These are phyloP conservation scores for Pardosa pseudoannulata DNA, from an alignment of 2,888 invertebrate genomes.

Conservation along the genomic window DNA sequence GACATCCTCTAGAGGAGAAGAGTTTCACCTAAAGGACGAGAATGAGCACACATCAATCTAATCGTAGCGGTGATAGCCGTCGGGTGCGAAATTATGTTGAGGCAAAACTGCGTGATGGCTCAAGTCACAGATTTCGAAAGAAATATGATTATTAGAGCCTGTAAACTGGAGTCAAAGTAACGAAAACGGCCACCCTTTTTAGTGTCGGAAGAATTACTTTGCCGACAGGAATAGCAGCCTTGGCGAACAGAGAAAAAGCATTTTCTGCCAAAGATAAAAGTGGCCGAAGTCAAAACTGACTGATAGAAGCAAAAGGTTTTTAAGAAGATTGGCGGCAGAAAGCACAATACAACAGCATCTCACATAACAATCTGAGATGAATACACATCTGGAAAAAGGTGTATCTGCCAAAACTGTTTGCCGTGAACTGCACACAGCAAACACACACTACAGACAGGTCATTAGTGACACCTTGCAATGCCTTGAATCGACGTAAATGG, in stretches of 20 bases:
- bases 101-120: constrained; percentile 5
- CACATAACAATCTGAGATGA: constrained; percentile 6
- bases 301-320: constrained; percentile 6
- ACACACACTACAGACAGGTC: not conserved
- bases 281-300: constrained; percentile 2
- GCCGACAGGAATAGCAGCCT: not conserved
- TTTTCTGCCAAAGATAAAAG: not conserved
- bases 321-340: not conserved
- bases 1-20: not conserved
- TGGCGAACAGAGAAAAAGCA: not conserved
- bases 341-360: not conserved
- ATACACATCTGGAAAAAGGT: constrained; percentile 17
- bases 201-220: not conserved
- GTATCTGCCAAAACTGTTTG: constrained; percentile 9
- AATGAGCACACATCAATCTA: not conserved
- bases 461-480: too few species aligned
- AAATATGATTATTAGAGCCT: constrained; percentile 20
- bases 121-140: constrained; percentile 6
- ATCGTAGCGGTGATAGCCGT: not conserved
- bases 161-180: not conserved
- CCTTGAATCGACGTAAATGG: constrained; percentile 11
- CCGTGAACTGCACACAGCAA: constrained; percentile 17
- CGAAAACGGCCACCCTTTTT: not conserved
- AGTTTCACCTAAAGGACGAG: not conserved
- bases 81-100: not conserved